These are phyloP conservation scores for Cyprinodon diabolis DNA, from an alignment of 2,797 vertebrate species.

Conservation along the genomic window DNA sequence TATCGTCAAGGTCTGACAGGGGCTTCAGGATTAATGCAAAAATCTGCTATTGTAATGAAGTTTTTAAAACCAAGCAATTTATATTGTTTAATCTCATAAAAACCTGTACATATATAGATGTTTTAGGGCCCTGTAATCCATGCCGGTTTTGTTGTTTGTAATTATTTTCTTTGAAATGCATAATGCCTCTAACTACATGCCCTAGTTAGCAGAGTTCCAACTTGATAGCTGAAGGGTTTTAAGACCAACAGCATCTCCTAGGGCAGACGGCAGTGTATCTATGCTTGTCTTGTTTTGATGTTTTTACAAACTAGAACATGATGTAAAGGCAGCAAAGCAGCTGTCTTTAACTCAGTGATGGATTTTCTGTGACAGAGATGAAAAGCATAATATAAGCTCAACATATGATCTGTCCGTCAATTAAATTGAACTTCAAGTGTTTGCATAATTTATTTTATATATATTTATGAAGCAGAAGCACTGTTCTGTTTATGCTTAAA, in stretches of 20 bases:
- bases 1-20: no score
- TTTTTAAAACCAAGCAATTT: background rate
- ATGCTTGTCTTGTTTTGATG: constrained; percentile 19
- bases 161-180: constrained; percentile 23
- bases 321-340: constrained; percentile 28
- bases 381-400: constrained; percentile 12
- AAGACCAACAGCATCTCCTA: constrained; percentile 20
- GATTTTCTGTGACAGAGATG: background rate
- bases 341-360: constrained; percentile 12
- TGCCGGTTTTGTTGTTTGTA: background rate
- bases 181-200: constrained; percentile 30
- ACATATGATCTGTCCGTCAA: constrained; percentile 1
- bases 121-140: background rate
- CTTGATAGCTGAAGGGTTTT: constrained; percentile 21
- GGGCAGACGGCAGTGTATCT: constrained; percentile 37
- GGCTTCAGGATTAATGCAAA: no score
- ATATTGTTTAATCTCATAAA: background rate
- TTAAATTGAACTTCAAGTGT: background rate
- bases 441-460: constrained; percentile 11
- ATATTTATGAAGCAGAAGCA: background rate
- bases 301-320: constrained; percentile 29
- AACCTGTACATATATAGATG: background rate
- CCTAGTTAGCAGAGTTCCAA: constrained; percentile 5
- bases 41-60: background rate
- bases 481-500: background rate